Base-by-base conservation (phyloP, 2,888 invertebrate genomes). In the Galerucella nymphaeae region DNA sequence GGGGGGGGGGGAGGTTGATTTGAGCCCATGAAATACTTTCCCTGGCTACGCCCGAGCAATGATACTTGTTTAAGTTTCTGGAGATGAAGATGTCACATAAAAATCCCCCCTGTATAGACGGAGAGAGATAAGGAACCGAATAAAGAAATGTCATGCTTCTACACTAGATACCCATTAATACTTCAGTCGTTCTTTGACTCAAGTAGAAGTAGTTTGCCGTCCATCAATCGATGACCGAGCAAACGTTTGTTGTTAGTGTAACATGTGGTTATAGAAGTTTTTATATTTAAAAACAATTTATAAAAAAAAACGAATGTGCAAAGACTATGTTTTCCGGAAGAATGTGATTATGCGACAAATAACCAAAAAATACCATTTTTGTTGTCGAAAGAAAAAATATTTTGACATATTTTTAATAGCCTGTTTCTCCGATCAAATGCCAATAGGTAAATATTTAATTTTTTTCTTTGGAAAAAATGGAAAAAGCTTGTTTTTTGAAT, bases 161-260 rank as follows among this genome's bases (percentile, higher is more conserved):
- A 76, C 70, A 75, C 72, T 71, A 70, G 67, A 72, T 59, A 69
- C 66, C 70, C 66, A 67, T n/a, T n/a, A n/a, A n/a, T 70, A 58
- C 65, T 71, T 70, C 72, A 75, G 76, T 76, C 75, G 73, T 71
- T 76, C 75, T 75, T 76, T 75, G 76, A 63, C 75, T 76, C 76
- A 75, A 66, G 73, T 73, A 70, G 74, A 71, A 50, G 65, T 67
- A 67, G 73, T 73, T 66, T 68, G 64, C 38, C 64, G 72, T 14
- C 23, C 50, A 67, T 13, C 45, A 63, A 45, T 53, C 48, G 72
- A 63, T 73, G 62, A 38, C 30, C 23, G 48, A 41, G 62, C 55
- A 62, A 62, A 65, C 55, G 41, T 65, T 66, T 57, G 48, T 62
- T 48, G 30, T 64, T 72, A 58, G 67, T 68, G 63, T 67, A 70